Percentiles rank a stretch among this genome's conserved stretches.
Evolutionary conservation across 2,113 vertebrate genomes (phyloP).

Genomic region (Dasyornis broadbenti): DNA sequence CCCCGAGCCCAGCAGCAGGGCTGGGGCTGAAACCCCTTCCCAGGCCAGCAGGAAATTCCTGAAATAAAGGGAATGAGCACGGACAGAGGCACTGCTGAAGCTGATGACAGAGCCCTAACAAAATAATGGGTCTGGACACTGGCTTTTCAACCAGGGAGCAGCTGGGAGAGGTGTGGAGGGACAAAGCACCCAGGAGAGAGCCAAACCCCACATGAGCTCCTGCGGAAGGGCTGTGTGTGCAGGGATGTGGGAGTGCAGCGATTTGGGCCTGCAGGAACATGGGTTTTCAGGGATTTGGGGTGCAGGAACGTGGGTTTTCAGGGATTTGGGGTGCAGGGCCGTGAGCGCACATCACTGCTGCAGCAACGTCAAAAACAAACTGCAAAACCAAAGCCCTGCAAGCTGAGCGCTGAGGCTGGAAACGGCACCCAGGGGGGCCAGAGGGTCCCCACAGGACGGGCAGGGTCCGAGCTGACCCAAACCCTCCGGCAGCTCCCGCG

Average conservation of each 20-base stretch:
- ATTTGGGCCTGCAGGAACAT: background rate
- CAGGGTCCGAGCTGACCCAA: background rate
- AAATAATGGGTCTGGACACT: fast-evolving
- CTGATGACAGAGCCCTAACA: fast-evolving
- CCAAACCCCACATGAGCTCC: fast-evolving
- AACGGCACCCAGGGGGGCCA: background rate
- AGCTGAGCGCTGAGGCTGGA: background rate
- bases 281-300: background rate
- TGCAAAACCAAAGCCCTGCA: fast-evolving
- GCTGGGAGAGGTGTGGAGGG: background rate
- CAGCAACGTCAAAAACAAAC: fast-evolving
- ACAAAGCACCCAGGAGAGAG: background rate
- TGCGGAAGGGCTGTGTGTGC: background rate
- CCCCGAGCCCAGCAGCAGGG: background rate
- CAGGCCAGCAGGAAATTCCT: background rate
- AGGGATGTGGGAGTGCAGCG: background rate
- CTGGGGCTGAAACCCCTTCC: background rate
- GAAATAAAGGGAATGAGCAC: fast-evolving
- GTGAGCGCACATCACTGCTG: fast-evolving
- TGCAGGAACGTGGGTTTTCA: background rate
- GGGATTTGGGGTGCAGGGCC: background rate
- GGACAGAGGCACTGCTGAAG: fast-evolving
- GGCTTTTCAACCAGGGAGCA: background rate
- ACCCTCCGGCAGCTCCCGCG: background rate
- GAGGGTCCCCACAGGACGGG: background rate